phyloP scores from a whole-genome alignment of 2,797 vertebrate species.

The Darevskia mixta region DNA sequence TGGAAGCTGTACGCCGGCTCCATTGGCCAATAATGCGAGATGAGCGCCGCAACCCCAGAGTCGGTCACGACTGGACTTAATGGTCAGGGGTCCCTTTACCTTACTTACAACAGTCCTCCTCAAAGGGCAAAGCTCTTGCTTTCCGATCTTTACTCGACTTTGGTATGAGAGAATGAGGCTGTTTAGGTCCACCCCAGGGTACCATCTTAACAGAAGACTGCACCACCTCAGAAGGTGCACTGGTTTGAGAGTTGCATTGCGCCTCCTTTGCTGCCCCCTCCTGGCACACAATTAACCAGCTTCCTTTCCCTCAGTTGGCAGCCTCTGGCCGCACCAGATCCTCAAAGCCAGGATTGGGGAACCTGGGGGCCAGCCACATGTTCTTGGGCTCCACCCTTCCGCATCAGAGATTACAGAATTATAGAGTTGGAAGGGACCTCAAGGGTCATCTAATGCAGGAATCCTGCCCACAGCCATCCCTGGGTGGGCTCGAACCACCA shows the following conservation, averaged over 20 bases:
- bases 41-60: too few relatives aligned
- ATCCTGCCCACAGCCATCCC: too few relatives aligned
- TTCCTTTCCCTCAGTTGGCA: not conserved
- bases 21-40: too few relatives aligned
- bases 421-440: too few relatives aligned
- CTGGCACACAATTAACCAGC: not conserved
- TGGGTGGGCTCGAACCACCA: too few relatives aligned
- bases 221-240: not conserved
- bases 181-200: not conserved
- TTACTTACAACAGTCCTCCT: not conserved
- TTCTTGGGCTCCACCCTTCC: not conserved
- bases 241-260: not conserved
- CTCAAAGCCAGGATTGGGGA: not conserved
- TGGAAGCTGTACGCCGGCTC: too few relatives aligned
- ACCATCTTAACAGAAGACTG: not conserved
- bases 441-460: too few relatives aligned
- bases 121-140: not conserved
- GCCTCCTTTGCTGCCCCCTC: not conserved
- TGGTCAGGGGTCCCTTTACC: too few relatives aligned
- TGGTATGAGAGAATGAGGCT: not conserved
- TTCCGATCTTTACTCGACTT: not conserved
- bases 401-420: too few relatives aligned
- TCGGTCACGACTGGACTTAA: too few relatives aligned
- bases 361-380: not conserved
- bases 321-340: not conserved